phyloP scores from a whole-genome alignment of 1,140 invertebrate genomes.

The Hylyphantes graminicola region DNA sequence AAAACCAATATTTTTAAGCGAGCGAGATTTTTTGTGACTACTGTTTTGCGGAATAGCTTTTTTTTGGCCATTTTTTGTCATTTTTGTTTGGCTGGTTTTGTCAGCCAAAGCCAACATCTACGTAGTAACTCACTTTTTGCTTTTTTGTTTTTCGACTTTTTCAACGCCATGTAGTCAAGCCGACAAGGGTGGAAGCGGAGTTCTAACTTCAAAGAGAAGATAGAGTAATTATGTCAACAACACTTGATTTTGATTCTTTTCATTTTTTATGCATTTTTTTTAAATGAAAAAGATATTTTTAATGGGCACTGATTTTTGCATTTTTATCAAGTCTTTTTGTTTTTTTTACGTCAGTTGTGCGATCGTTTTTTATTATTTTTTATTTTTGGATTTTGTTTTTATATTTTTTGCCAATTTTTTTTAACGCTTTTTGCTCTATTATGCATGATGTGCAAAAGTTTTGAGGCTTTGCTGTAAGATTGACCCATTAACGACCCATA shows the following conservation, averaged over 20 bases:
- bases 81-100: constrained; percentile 56
- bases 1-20: constrained; percentile 34
- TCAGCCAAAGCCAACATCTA: constrained; percentile 35
- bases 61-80: constrained; percentile 57
- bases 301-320: constrained; percentile 53
- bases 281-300: constrained; percentile 29
- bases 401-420: too few relatives aligned
- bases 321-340: constrained; percentile 38
- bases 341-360: neutral
- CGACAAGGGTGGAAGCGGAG: constrained; percentile 81
- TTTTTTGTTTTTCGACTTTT: constrained; percentile 58
- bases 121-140: constrained; percentile 59
- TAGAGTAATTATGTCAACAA: constrained; percentile 67
- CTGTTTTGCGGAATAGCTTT: constrained; percentile 44
- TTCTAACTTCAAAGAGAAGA: constrained; percentile 94
- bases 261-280: constrained; percentile 45
- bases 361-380: constrained; percentile 24
- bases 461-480: too few relatives aligned
- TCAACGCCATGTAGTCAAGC: constrained; percentile 56
- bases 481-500: too few relatives aligned
- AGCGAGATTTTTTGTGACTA: constrained; percentile 47
- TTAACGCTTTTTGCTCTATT: too few relatives aligned
- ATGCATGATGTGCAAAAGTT: too few relatives aligned
- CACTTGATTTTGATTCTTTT: constrained; percentile 58
- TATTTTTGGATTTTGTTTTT: too few relatives aligned